Evolutionary conservation across 2,113 vertebrate species (phyloP), one percentile per base, ranked within the genome.

Genomic region (Apteryx owenii): DNA sequence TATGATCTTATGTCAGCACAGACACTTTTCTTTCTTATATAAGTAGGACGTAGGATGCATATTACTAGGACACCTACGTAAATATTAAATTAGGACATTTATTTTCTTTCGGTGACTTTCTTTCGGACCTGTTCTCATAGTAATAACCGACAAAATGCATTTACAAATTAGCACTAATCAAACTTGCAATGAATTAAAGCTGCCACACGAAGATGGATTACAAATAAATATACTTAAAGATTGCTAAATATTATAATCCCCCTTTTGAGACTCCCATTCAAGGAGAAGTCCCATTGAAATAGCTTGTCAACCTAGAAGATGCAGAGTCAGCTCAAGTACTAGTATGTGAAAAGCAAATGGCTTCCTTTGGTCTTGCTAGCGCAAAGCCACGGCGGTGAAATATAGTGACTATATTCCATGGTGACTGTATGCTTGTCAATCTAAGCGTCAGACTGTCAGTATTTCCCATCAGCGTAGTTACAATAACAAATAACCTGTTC

Each of bases 1-100:
- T 79, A 85, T n/a, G 89, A 97, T 82, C 88, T 97, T 89, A 64
- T 56, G 73, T 53, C 93, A 97, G 87, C 81, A 93, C 83, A 48
- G 19, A 96, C 95, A 96, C 95, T 97, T 93, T 71, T 90, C 87
- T 84, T 92, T 90, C 93, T 98, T 98, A 98, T 76, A 58, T 98
- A 98, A 98, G 72, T 79, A 81, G 93, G 80, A 91, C 82, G 29
- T 95, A 97, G 95, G 97, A 92, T 95, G 88, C 60, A 93, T 91
- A 91, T 97, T 93, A 90, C 85, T 93, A 78, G 79, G 95, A 96
- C 86, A 94, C 88, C 96, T 95, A 97, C 83, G 73, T 95, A 96
- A 98, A 98, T 96, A 97, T 98, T 95, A 96, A 96, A 97, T 90
- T 90, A 94, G 93, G 93, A 87, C 94, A 94, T 88, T 93, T 85